These are phyloP conservation scores for Colinus virginianus DNA, from an alignment of 2,113 vertebrate species.

Conservation along the genomic window DNA sequence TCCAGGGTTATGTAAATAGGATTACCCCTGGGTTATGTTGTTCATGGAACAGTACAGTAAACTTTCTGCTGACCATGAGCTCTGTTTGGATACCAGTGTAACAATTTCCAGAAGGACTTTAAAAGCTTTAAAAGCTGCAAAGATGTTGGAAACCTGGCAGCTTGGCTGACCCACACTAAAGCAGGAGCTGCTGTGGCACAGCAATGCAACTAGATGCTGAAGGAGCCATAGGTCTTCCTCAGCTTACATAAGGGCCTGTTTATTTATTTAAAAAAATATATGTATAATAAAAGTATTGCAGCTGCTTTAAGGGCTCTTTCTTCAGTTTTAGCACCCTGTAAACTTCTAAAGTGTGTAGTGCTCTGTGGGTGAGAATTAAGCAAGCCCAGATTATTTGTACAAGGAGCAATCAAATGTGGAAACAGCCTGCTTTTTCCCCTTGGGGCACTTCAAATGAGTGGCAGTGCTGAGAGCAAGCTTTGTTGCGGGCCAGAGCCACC, in stretches of 20 bases:
- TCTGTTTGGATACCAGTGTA: background rate
- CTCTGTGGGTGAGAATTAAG: conserved; percentile 9
- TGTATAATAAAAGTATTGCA: background rate
- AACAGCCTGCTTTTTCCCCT: background rate
- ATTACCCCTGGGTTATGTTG: background rate
- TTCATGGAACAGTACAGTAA: background rate
- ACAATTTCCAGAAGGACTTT: conserved; percentile 11
- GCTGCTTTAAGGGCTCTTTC: background rate
- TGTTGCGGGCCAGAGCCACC: background rate
- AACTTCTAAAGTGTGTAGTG: background rate
- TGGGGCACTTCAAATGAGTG: background rate
- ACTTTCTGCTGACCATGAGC: background rate
- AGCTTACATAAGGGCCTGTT: background rate
- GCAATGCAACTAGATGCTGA: background rate
- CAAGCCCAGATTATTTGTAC: background rate
- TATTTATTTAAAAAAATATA: background rate
- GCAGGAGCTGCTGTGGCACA: background rate
- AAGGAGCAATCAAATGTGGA: background rate
- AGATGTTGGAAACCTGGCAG: background rate
- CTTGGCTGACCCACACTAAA: background rate
- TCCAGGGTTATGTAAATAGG: background rate
- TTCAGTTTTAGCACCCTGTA: background rate
- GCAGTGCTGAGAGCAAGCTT: background rate
- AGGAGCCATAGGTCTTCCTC: background rate
- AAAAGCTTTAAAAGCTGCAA: background rate